Conservation (phyloP, 2,888 invertebrate genomes). For the Spilosoma lubricipeda region DNA sequence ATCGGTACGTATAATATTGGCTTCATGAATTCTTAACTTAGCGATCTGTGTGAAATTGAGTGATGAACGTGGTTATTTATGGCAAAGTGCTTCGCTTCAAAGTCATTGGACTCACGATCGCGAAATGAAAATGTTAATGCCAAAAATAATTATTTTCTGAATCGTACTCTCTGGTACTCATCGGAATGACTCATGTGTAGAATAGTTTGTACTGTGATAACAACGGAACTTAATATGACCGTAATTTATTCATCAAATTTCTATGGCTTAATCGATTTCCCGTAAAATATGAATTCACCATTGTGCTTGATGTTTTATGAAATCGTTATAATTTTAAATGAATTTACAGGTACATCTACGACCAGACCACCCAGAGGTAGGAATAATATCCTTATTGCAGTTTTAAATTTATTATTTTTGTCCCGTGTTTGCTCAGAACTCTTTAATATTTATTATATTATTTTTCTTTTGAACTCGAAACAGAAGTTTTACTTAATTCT, state of each 20-base stretch:
- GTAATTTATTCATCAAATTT: neutral
- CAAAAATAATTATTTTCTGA: neutral
- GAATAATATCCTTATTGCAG: neutral
- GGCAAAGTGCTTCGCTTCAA: neutral
- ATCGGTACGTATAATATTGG: constrained; percentile 37
- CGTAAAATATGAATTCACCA: neutral
- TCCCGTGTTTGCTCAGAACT: neutral
- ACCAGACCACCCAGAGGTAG: constrained; percentile 57
- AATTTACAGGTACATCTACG: constrained; percentile 56
- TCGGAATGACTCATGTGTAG: neutral
- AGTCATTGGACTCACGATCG: neutral
- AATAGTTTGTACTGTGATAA: neutral
- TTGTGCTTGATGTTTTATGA: neutral
- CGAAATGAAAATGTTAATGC: too few species aligned
- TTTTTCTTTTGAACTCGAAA: neutral
- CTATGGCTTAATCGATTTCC: neutral
- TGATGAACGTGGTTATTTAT: neutral
- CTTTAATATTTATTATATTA: neutral
- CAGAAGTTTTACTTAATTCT: neutral
- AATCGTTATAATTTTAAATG: constrained; percentile 11
- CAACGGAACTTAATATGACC: neutral
- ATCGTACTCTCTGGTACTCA: neutral
- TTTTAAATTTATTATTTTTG: too few species aligned
- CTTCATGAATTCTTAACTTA: neutral
- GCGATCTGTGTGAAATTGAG: neutral